phyloP scores from a whole-genome alignment of 2,113 vertebrate species.

The Sturnira hondurensis region DNA sequence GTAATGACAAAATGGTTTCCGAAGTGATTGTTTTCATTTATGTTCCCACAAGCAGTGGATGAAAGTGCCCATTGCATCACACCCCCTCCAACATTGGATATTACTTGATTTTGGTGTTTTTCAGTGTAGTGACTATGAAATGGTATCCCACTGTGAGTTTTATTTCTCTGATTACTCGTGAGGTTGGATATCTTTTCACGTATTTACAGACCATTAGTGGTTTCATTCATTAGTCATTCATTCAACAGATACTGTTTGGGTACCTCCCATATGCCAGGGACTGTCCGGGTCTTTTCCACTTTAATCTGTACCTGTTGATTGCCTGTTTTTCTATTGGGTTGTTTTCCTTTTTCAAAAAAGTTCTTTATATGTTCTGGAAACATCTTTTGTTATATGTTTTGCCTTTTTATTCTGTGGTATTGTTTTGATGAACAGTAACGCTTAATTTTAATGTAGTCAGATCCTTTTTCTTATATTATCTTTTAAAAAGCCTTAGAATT shows the following conservation, averaged over 20 bases:
- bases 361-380: slow-evolving; percentile 9
- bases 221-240: slow-evolving; percentile 16
- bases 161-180: background rate
- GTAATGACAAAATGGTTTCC: background rate
- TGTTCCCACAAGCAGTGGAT: background rate
- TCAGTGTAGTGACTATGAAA: background rate
- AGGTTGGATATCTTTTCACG: background rate
- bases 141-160: background rate
- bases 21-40: background rate
- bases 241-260: background rate
- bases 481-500: background rate
- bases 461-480: background rate
- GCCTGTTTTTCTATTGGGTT: background rate
- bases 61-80: background rate
- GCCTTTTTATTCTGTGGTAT: background rate
- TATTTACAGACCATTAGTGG: background rate
- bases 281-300: background rate
- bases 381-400: background rate
- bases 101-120: slow-evolving; percentile 18
- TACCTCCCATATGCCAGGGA: background rate
- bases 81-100: background rate
- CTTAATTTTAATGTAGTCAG: background rate
- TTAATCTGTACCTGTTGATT: background rate
- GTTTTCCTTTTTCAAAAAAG: background rate
- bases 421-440: slow-evolving; percentile 3